phyloP scores from a whole-genome alignment of 2,113 vertebrate species.

The Ameiurus melas region DNA sequence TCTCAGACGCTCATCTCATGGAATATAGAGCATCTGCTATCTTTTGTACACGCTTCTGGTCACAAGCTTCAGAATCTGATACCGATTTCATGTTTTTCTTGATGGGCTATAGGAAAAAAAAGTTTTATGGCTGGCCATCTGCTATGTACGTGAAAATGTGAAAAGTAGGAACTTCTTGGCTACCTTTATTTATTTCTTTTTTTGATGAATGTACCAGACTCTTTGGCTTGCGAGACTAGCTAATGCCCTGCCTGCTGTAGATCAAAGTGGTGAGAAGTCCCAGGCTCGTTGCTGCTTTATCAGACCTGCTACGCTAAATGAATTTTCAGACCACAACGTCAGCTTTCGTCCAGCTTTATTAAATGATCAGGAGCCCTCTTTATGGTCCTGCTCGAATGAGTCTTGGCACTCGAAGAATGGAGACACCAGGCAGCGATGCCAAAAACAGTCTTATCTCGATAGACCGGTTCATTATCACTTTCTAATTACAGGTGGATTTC shows the following conservation, averaged over 20 bases:
- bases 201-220: constrained; percentile 2
- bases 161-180: neutral
- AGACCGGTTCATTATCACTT: constrained; percentile 82
- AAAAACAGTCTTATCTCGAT: constrained; percentile 76
- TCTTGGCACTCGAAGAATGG: constrained; percentile 57
- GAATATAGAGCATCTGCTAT: neutral
- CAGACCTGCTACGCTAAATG: neutral
- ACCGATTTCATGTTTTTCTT: neutral
- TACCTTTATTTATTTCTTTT: neutral
- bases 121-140: neutral
- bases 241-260: neutral
- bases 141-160: neutral
- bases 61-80: neutral
- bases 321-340: neutral
- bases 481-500: constrained; percentile 86
- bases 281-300: neutral
- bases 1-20: neutral
- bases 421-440: constrained; percentile 58
- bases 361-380: constrained; percentile 62
- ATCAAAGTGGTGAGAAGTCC: neutral
- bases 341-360: constrained; percentile 63
- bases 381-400: constrained; percentile 60
- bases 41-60: neutral
- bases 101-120: neutral
- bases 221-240: neutral